phyloP scores from a whole-genome alignment of 92 coral and sea anemone genomes.

The Bergia sp. region DNA sequence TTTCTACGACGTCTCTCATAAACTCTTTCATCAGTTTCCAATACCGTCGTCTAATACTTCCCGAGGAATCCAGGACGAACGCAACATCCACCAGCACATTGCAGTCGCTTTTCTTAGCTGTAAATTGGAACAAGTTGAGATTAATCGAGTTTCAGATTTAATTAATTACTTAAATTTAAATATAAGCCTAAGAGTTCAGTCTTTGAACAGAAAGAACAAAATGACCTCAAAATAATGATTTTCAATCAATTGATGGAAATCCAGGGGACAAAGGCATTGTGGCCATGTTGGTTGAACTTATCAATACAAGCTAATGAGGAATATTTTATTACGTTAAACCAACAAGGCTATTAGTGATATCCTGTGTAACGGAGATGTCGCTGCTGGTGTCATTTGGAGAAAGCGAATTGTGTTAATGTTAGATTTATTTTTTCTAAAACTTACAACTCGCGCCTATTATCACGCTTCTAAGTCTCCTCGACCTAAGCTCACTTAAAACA shows the following conservation, averaged over 20 bases:
- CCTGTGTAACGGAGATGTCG: not conserved
- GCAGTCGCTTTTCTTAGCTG: not conserved
- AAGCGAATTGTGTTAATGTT: not conserved
- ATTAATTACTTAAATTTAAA: no score
- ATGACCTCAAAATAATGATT: not conserved
- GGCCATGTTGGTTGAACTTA: not conserved
- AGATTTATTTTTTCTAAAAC: no score
- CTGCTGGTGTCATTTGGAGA: not conserved
- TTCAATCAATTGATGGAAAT: no score
- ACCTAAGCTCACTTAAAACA: not conserved
- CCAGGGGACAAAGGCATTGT: not conserved
- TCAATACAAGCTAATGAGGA: not conserved
- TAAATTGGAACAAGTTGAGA: not conserved
- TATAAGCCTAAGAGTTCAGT: no score
- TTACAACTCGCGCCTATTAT: no score
- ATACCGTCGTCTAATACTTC: slow-evolving; percentile 36
- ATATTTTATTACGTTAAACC: no score
- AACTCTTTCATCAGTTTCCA: slow-evolving; percentile 44
- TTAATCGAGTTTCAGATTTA: not conserved
- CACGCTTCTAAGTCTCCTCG: not conserved
- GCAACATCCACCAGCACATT: slow-evolving; percentile 16
- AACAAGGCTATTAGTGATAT: not conserved
- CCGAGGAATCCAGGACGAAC: slow-evolving; percentile 34
- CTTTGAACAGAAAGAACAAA: not conserved
- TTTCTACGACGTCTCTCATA: slow-evolving; percentile 29